Evolutionary conservation across 2,113 vertebrate species (phyloP).

Genomic region (Montifringilla adamsi): DNA sequence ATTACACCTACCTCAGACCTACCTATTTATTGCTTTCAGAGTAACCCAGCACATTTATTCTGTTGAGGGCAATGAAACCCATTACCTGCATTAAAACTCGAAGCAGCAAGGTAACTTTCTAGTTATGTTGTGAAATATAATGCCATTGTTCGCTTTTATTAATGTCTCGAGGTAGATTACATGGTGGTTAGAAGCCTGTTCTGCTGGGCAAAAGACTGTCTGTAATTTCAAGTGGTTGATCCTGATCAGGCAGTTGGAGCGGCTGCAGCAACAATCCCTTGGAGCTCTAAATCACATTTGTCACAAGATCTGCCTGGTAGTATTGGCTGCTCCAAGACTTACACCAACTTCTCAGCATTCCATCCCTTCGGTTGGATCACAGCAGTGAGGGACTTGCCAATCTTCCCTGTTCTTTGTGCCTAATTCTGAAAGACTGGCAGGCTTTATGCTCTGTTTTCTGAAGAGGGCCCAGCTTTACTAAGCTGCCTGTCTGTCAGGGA

Average conservation of each 20-base stretch:
- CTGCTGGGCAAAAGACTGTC: neutral
- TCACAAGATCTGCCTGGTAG: constrained; percentile 18
- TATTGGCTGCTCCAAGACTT: constrained; percentile 17
- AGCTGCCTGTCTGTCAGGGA: constrained; percentile 76
- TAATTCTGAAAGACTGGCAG: constrained; percentile 65
- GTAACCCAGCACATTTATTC: neutral
- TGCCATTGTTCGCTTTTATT: neutral
- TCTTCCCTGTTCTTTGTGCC: constrained; percentile 53
- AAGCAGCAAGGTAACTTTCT: constrained; percentile 38
- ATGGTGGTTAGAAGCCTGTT: neutral
- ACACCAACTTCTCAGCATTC: neutral
- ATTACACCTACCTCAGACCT: neutral
- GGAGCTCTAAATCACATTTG: constrained; percentile 5
- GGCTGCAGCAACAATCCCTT: neutral
- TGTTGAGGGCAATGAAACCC: neutral
- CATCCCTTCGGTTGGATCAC: constrained; percentile 28
- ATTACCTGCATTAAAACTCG: neutral
- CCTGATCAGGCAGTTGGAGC: constrained; percentile 13
- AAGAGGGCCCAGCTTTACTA: constrained; percentile 66
- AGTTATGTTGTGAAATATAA: constrained; percentile 23
- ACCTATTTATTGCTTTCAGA: neutral
- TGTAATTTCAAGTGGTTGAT: constrained; percentile 24
- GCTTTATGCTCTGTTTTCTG: constrained; percentile 60
- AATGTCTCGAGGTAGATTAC: neutral
- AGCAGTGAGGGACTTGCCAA: constrained; percentile 22